phyloP scores from a whole-genome alignment of 2,888 invertebrate species.

The Platynereis dumerilii region DNA sequence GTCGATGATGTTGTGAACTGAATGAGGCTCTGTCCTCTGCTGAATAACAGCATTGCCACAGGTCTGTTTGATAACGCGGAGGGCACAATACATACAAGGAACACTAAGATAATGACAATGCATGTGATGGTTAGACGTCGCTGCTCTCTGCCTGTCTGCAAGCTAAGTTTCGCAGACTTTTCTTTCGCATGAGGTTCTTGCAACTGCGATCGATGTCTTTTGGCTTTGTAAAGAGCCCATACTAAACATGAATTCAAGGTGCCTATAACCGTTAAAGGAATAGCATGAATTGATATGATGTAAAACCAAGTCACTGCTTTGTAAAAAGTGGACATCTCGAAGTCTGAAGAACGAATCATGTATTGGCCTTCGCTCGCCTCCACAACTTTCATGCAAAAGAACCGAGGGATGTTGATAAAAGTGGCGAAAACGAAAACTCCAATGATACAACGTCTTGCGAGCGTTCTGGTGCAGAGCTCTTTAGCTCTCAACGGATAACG shows the following conservation, averaged over 20 bases:
- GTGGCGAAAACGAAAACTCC: constrained; percentile 41
- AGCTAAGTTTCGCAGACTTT: neutral
- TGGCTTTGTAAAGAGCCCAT: constrained; percentile 45
- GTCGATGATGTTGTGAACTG: constrained; percentile 42
- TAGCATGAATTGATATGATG: constrained; percentile 45
- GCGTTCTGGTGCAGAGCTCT: constrained; percentile 48
- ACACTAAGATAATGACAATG: constrained; percentile 54
- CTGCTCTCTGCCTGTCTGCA: constrained; percentile 46
- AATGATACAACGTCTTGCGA: constrained; percentile 50
- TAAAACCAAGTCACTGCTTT: constrained; percentile 48
- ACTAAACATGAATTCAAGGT: constrained; percentile 49
- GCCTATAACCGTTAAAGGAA: constrained; percentile 46
- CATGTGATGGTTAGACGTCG: constrained; percentile 53
- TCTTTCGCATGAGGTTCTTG: constrained; percentile 30
- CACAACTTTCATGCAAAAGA: constrained; percentile 42
- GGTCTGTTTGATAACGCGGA: constrained; percentile 52
- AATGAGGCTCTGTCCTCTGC: constrained; percentile 30
- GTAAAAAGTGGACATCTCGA: constrained; percentile 39
- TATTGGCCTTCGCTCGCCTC: constrained; percentile 12
- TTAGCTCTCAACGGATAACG: constrained; percentile 55
- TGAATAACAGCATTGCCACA: constrained; percentile 50
- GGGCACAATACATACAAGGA: constrained; percentile 54
- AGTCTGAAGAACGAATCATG: constrained; percentile 36
- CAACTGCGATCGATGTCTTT: constrained; percentile 40
- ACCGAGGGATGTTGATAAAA: constrained; percentile 51